phyloP scores from a whole-genome alignment of 2,113 vertebrate genomes.

The Megalops atlanticus region DNA sequence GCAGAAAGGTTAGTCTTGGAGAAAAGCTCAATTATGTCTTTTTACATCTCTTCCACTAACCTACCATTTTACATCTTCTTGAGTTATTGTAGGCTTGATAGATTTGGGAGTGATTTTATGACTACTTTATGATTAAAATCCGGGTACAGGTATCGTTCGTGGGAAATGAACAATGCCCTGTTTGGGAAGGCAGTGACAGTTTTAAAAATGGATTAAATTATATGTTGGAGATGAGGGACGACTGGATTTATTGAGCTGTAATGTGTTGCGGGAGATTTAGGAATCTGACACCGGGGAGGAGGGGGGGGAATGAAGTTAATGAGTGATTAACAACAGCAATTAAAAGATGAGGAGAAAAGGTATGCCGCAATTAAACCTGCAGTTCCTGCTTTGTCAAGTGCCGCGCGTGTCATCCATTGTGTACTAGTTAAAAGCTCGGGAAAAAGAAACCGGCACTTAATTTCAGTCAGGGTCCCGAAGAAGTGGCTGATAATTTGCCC shows the following conservation, averaged over 20 bases:
- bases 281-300: slow-evolving; percentile 84
- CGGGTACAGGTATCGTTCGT: slow-evolving; percentile 92
- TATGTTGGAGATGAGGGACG: slow-evolving; percentile 91
- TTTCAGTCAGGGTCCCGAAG: slow-evolving; percentile 93
- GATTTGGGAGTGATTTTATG: slow-evolving; percentile 86
- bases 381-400: slow-evolving; percentile 98
- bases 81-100: slow-evolving; percentile 91
- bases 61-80: slow-evolving; percentile 84
- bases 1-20: slow-evolving; percentile 83
- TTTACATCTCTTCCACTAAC: not conserved
- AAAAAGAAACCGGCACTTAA: slow-evolving; percentile 96
- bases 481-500: slow-evolving; percentile 99
- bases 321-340: slow-evolving; percentile 95
- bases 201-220: slow-evolving; percentile 98
- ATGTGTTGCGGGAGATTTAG: slow-evolving; percentile 92
- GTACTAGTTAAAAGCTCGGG: slow-evolving; percentile 98
- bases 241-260: slow-evolving; percentile 86
- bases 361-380: slow-evolving; percentile 96
- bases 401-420: slow-evolving; percentile 97
- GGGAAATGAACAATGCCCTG: slow-evolving; percentile 92
- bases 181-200: slow-evolving; percentile 84
- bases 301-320: slow-evolving; percentile 99
- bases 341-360: slow-evolving; percentile 91
- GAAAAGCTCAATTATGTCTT: slow-evolving; percentile 75
- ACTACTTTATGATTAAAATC: slow-evolving; percentile 89